A percentile compares a stretch with the other conserved stretches of the same genome.
phyloP scores from a whole-genome alignment of 1,140 invertebrate species.

The Melipona quadrifasciata region DNA sequence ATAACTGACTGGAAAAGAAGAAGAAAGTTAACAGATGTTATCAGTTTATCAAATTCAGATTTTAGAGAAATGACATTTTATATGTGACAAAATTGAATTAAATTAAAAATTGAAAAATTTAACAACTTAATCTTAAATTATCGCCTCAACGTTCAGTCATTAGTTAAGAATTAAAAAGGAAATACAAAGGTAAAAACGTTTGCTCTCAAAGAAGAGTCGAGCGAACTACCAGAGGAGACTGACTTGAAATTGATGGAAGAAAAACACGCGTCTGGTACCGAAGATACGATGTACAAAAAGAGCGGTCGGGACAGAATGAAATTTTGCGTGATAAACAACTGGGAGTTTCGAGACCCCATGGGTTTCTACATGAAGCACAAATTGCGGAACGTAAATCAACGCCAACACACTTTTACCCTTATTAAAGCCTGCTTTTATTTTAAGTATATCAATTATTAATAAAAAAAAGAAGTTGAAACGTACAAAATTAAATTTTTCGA shows the following conservation, averaged over 20 bases:
- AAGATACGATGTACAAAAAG: not conserved
- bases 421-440: not conserved
- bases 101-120: too few relatives aligned
- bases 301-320: not conserved
- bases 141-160: too few relatives aligned
- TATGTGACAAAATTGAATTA: too few relatives aligned
- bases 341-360: not conserved
- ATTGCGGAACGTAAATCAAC: not conserved
- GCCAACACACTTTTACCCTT: not conserved
- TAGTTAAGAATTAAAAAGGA: not conserved
- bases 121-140: too few relatives aligned
- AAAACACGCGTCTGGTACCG: not conserved
- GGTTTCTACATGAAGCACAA: not conserved
- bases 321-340: slow-evolving; percentile 23
- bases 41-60: too few relatives aligned
- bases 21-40: too few relatives aligned
- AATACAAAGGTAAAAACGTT: not conserved
- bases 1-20: too few relatives aligned
- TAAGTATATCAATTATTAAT: not conserved
- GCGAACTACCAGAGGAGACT: not conserved
- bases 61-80: too few relatives aligned
- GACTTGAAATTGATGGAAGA: not conserved
- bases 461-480: not conserved
- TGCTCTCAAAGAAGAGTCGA: not conserved
- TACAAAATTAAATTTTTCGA: not conserved